phyloP scores from a whole-genome alignment of 2,888 invertebrate genomes.

The Ornithoptera priamus region DNA sequence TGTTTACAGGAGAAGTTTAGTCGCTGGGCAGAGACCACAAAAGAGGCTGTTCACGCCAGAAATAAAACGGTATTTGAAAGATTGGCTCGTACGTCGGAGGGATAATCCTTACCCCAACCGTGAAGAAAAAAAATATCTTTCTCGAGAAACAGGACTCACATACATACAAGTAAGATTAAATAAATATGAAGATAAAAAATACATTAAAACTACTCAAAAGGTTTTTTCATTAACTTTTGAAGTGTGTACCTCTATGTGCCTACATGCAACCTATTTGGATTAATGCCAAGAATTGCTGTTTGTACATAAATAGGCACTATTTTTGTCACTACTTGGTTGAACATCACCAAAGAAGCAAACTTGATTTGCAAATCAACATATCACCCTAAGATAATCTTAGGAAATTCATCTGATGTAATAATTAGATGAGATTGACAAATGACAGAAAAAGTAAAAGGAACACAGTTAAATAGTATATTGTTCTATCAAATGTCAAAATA shows the following conservation, averaged over 20 bases:
- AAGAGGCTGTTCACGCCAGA: constrained; percentile 89
- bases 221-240: constrained; percentile 32
- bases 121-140: constrained; percentile 87
- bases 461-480: too few relatives aligned
- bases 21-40: constrained; percentile 82
- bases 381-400: background rate
- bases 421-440: too few relatives aligned
- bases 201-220: constrained; percentile 29
- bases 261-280: constrained; percentile 75
- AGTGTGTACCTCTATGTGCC: constrained; percentile 51
- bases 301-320: constrained; percentile 79
- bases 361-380: constrained; percentile 29
- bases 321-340: constrained; percentile 72
- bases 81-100: constrained; percentile 87
- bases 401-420: too few relatives aligned
- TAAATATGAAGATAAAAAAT: constrained; percentile 13
- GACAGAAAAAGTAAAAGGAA: too few relatives aligned
- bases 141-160: constrained; percentile 86
- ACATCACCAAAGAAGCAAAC: constrained; percentile 41
- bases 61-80: constrained; percentile 87
- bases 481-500: too few relatives aligned
- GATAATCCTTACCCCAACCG: constrained; percentile 90
- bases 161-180: constrained; percentile 84
- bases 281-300: constrained; percentile 72
- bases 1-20: constrained; percentile 76